Percentiles rank a stretch among this genome's conserved stretches.
These are phyloP conservation scores for Sthenelais limicola DNA, from an alignment of 2,888 invertebrate species.

Conservation along the genomic window DNA sequence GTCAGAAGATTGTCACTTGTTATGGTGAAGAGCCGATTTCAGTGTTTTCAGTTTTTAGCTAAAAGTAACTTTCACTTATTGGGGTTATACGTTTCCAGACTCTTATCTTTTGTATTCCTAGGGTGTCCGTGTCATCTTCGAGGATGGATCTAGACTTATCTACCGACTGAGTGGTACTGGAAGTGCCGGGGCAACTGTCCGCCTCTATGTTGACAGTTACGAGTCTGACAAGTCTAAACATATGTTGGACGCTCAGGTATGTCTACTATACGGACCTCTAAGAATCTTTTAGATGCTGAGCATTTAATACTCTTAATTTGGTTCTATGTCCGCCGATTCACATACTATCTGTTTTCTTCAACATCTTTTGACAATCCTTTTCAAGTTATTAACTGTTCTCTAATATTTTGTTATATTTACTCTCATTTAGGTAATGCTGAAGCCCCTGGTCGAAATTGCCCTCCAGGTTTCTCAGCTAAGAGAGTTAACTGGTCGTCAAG, in stretches of 20 bases:
- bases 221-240: constrained; percentile 79
- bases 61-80: no score
- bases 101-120: constrained; percentile 69
- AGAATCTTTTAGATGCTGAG: no score
- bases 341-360: neutral
- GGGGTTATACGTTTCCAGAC: no score
- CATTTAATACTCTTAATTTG: no score
- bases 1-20: no score
- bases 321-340: neutral
- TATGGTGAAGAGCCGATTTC: no score
- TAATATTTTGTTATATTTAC: neutral
- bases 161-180: constrained; percentile 97
- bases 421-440: constrained; percentile 78
- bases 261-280: constrained; percentile 3
- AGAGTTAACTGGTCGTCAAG: constrained; percentile 88
- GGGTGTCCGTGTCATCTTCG: constrained; percentile 94
- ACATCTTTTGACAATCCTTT: no score
- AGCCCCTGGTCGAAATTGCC: constrained; percentile 91
- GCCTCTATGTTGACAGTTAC: constrained; percentile 93
- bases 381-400: neutral
- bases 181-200: constrained; percentile 96
- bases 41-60: no score
- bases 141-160: constrained; percentile 94
- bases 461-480: constrained; percentile 86
- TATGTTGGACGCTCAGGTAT: constrained; percentile 73